These are phyloP conservation scores for Acheta domesticus DNA, from an alignment of 2,888 invertebrate species.

Conservation along the genomic window DNA sequence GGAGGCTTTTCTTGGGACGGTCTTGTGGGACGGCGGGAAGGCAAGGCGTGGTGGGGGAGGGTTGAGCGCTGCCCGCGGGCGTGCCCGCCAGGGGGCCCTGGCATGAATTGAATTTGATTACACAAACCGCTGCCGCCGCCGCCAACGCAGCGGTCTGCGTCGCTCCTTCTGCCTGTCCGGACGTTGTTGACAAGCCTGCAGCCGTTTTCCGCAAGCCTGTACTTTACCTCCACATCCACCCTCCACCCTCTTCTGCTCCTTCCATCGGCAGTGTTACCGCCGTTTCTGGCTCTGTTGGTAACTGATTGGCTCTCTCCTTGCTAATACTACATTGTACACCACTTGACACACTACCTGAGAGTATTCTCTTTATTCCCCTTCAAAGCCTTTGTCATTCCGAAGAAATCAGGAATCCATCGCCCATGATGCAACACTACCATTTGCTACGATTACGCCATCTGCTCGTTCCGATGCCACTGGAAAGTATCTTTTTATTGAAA, in stretches of 20 bases:
- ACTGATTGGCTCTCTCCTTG: too few species aligned
- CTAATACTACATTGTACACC: too few species aligned
- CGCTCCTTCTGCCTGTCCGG: not conserved
- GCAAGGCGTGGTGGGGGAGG: not conserved
- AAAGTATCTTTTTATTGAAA: too few species aligned
- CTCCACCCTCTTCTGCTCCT: not conserved
- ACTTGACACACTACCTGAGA: too few species aligned
- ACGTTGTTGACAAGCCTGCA: not conserved
- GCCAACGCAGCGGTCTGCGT: not conserved
- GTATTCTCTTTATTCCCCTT: too few species aligned
- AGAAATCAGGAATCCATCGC: too few species aligned
- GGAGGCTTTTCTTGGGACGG: not conserved
- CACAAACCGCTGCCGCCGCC: not conserved
- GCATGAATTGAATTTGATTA: slow-evolving; percentile 11
- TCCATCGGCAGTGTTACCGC: not conserved
- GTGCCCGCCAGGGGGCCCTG: not conserved
- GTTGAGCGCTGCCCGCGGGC: not conserved
- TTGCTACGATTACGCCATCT: too few species aligned
- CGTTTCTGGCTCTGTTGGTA: not conserved
- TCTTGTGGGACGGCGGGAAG: not conserved
- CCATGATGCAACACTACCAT: too few species aligned
- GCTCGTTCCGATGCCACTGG: too few species aligned
- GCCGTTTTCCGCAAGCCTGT: not conserved
- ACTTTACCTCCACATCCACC: not conserved
- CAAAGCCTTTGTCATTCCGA: too few species aligned